Percentiles rank a stretch among this genome's conserved stretches.
Evolutionary conservation across 2,797 vertebrate species (phyloP).

Genomic region (Gymnothorax javanicus): DNA sequence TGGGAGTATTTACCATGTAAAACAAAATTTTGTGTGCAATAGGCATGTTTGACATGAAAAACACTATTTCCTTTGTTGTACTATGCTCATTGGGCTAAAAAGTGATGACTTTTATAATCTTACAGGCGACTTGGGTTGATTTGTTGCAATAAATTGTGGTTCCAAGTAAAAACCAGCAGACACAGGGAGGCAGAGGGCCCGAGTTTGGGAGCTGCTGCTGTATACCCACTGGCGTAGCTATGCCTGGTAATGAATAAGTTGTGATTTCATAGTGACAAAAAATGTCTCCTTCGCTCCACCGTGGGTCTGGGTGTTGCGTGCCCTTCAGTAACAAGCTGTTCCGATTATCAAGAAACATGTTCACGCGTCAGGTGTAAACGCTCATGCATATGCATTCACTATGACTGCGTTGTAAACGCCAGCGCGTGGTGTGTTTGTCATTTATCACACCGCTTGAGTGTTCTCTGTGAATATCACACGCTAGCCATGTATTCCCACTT

Average conservation of each 20-base stretch:
- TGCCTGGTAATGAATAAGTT: not conserved
- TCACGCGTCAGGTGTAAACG: slow-evolving; percentile 8
- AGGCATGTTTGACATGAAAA: no score
- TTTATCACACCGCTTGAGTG: slow-evolving; percentile 21
- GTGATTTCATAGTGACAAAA: not conserved
- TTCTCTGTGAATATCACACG: slow-evolving; percentile 22
- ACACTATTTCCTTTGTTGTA: no score
- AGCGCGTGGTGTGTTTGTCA: slow-evolving; percentile 24
- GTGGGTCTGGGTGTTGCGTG: not conserved
- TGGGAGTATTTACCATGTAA: no score
- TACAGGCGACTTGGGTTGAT: no score
- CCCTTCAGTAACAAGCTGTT: not conserved
- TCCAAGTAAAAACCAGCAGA: no score
- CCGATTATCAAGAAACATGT: slow-evolving; percentile 7
- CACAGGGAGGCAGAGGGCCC: no score
- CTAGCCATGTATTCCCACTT: slow-evolving; percentile 58
- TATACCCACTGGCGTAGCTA: not conserved
- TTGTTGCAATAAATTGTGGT: no score
- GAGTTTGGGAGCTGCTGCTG: not conserved
- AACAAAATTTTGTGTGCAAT: no score
- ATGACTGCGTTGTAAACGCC: not conserved
- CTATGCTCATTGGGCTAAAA: no score
- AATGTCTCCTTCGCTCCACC: not conserved
- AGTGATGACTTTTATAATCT: no score
- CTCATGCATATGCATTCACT: slow-evolving; percentile 8